phyloP scores from a whole-genome alignment of 53 echinoderm and acorn worm species.

The Echinarachnius parma region DNA sequence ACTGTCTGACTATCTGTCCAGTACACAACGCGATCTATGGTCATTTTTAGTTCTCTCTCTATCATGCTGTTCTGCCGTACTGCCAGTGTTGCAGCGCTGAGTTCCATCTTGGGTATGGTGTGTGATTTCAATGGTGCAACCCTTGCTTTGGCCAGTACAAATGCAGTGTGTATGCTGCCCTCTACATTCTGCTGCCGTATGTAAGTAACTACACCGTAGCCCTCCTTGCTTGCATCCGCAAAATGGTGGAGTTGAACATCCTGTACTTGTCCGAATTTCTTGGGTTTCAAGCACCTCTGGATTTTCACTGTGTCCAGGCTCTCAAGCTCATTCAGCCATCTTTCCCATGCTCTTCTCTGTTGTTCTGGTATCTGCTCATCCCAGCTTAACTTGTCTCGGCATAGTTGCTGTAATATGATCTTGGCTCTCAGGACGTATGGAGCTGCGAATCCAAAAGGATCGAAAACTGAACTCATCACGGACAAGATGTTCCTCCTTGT shows the following conservation, averaged over 20 bases:
- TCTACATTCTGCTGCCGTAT: background rate
- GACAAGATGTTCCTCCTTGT: slow-evolving; percentile 47
- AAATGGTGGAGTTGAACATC: slow-evolving; percentile 51
- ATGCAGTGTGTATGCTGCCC: background rate
- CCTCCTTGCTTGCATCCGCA: slow-evolving; percentile 45
- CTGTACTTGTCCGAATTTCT: slow-evolving; percentile 23
- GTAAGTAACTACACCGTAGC: background rate
- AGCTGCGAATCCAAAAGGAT: slow-evolving; percentile 49
- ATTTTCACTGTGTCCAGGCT: slow-evolving; percentile 20
- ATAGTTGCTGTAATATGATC: slow-evolving; percentile 10
- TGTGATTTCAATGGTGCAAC: background rate
- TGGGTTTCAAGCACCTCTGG: slow-evolving; percentile 50
- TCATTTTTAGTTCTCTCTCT: slow-evolving; percentile 40
- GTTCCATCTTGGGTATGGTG: slow-evolving; percentile 41
- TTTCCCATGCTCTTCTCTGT: slow-evolving; percentile 39
- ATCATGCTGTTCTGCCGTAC: slow-evolving; percentile 26
- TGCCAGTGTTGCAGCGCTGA: slow-evolving; percentile 44
- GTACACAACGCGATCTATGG: slow-evolving; percentile 20
- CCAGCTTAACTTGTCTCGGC: slow-evolving; percentile 19
- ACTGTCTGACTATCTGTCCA: slow-evolving; percentile 62
- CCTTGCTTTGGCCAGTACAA: background rate
- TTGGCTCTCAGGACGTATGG: slow-evolving; percentile 32
- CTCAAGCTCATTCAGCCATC: slow-evolving; percentile 46
- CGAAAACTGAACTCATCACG: slow-evolving; percentile 42
- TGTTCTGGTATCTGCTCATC: slow-evolving; percentile 28